A percentile compares a stretch with the other conserved stretches of the same genome.
These are phyloP conservation scores for Ectemnius lituratus DNA, from an alignment of 2,888 invertebrate genomes.

Conservation along the genomic window DNA sequence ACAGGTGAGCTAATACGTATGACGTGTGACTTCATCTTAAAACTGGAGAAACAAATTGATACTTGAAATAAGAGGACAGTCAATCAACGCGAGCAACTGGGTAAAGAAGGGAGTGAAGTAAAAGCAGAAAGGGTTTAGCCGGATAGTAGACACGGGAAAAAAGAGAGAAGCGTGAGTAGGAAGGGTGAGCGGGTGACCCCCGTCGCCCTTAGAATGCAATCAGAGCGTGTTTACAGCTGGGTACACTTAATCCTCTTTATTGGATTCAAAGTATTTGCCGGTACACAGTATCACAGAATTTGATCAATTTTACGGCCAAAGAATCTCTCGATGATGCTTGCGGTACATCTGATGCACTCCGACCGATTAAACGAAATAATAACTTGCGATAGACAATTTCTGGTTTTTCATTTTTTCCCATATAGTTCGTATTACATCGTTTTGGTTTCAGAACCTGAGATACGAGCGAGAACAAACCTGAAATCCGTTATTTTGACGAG, in stretches of 20 bases:
- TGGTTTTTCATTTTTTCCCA: background rate
- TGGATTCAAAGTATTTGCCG: conserved; percentile 65
- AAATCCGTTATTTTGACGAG: too few relatives aligned
- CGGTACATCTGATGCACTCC: conserved; percentile 52
- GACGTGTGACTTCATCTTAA: too few relatives aligned
- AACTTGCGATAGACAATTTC: conserved; percentile 12
- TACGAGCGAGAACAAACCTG: too few relatives aligned
- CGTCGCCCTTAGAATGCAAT: conserved; percentile 69
- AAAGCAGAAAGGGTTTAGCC: conserved; percentile 1
- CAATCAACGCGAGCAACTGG: conserved; percentile 6
- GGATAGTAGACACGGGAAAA: conserved; percentile 10
- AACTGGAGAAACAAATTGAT: too few relatives aligned
- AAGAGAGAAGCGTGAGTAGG: background rate
- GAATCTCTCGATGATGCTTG: conserved; percentile 59
- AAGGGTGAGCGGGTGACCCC: conserved; percentile 43
- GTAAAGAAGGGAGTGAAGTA: conserved; percentile 21
- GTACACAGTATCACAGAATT: conserved; percentile 63
- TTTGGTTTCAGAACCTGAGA: background rate
- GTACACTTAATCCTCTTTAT: conserved; percentile 72
- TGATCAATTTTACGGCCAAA: conserved; percentile 67
- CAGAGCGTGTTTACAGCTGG: conserved; percentile 71
- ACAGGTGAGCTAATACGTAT: too few relatives aligned
- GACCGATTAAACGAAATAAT: conserved; percentile 46
- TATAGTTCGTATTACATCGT: background rate
- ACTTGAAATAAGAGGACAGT: too few relatives aligned